A percentile compares a stretch with the other conserved stretches of the same genome.
Evolutionary conservation across 2,797 vertebrate genomes (phyloP).

Genomic region (Coluber constrictor): DNA sequence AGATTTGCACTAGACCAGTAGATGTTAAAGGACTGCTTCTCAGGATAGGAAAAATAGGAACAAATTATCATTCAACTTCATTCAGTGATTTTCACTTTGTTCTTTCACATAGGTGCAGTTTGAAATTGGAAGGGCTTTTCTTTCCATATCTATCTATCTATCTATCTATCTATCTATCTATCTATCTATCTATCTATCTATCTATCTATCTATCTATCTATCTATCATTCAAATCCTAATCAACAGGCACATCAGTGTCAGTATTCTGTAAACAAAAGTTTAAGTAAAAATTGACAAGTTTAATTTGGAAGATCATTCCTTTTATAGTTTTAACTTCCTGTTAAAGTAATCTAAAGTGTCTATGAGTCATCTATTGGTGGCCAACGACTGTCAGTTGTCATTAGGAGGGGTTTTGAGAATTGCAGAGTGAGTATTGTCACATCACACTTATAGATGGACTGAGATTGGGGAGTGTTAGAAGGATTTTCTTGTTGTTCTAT

Average conservation of each 20-base stretch:
- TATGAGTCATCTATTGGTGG: background rate
- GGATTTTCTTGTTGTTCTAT: background rate
- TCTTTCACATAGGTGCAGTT: slow-evolving; percentile 34
- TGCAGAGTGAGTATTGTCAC: background rate
- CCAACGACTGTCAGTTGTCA: background rate
- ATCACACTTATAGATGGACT: background rate
- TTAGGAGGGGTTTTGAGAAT: background rate
- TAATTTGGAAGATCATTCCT: background rate
- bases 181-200: too few relatives aligned
- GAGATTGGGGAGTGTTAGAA: background rate
- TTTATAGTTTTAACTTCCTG: background rate
- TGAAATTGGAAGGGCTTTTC: background rate
- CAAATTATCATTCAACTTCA: slow-evolving; percentile 28
- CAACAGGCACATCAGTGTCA: slow-evolving; percentile 13
- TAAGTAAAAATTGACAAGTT: background rate
- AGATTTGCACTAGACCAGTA: background rate
- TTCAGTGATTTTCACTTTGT: slow-evolving; percentile 16
- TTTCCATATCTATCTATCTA: background rate
- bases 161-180: too few relatives aligned
- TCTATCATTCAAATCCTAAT: slow-evolving; percentile 24
- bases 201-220: too few relatives aligned
- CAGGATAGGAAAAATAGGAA: slow-evolving; percentile 14
- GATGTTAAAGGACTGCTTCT: background rate
- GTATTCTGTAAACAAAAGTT: background rate
- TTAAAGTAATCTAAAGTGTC: background rate